Evolutionary conservation across 1,140 invertebrate species (phyloP).

Genomic region (Sogatella furcifera): DNA sequence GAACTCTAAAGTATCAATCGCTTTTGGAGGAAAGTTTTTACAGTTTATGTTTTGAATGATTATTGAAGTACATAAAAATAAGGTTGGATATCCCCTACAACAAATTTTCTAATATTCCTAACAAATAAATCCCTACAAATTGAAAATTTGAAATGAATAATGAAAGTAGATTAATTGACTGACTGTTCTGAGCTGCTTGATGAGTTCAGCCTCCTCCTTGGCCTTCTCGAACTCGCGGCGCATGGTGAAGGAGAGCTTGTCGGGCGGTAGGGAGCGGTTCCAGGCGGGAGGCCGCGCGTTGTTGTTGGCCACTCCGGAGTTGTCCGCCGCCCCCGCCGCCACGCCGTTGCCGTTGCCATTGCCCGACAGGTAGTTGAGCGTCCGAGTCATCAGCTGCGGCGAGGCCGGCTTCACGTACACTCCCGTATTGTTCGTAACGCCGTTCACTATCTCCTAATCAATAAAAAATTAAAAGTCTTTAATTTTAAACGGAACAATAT

Average conservation of each 20-base stretch:
- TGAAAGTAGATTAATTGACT: conserved; percentile 27
- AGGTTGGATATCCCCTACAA: too few species aligned
- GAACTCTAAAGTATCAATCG: too few species aligned
- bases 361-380: conserved; percentile 31
- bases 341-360: background rate
- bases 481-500: too few species aligned
- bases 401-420: conserved; percentile 21
- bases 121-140: too few species aligned
- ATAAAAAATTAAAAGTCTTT: too few species aligned
- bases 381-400: conserved; percentile 42
- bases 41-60: too few species aligned
- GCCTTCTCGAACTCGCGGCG: conserved; percentile 81
- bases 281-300: conserved; percentile 36
- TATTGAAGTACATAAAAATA: too few species aligned
- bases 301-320: too few species aligned
- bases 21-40: too few species aligned
- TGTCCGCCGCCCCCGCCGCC: too few species aligned
- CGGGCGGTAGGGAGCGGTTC: conserved; percentile 54
- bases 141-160: too few species aligned
- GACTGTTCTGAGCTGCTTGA: conserved; percentile 73
- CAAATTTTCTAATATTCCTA: too few species aligned
- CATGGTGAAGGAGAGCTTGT: conserved; percentile 84
- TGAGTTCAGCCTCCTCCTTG: conserved; percentile 76
- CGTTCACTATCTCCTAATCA: conserved; percentile 6
- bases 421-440: background rate